Percentiles rank a stretch among this genome's conserved stretches.
These are phyloP conservation scores for Tursiops truncatus DNA, from an alignment of 2,113 vertebrate genomes.

Conservation along the genomic window DNA sequence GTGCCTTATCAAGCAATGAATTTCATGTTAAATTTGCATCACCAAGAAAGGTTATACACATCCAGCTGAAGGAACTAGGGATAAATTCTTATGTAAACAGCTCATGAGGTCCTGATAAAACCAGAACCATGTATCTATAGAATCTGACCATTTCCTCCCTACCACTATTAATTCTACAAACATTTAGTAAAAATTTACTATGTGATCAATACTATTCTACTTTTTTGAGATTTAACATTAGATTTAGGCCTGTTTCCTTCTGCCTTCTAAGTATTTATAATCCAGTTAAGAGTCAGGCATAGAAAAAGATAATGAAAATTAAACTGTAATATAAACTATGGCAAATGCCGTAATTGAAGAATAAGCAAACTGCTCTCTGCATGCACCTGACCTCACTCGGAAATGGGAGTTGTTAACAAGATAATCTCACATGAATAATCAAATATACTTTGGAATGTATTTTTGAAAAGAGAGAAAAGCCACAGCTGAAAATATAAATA, in stretches of 20 bases:
- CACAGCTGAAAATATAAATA: background rate
- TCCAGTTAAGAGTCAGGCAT: background rate
- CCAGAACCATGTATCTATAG: background rate
- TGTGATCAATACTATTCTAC: background rate
- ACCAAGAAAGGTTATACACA: background rate
- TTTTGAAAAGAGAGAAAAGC: background rate
- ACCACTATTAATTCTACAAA: background rate
- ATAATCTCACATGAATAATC: background rate
- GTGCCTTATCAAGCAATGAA: background rate
- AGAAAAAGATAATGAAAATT: background rate
- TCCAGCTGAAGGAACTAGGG: background rate
- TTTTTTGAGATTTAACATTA: constrained; percentile 10
- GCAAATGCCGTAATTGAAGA: background rate
- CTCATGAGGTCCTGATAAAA: background rate
- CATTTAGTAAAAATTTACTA: background rate
- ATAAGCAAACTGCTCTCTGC: background rate
- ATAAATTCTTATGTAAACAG: constrained; percentile 7
- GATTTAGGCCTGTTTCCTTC: background rate
- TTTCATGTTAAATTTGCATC: background rate
- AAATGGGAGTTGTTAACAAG: background rate
- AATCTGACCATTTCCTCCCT: background rate
- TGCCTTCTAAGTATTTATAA: background rate
- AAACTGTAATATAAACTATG: background rate
- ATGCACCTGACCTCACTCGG: accelerated
- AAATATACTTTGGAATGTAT: background rate